Evolutionary conservation across 2,113 vertebrate genomes (phyloP).

Genomic region (Lutjanus erythropterus): DNA sequence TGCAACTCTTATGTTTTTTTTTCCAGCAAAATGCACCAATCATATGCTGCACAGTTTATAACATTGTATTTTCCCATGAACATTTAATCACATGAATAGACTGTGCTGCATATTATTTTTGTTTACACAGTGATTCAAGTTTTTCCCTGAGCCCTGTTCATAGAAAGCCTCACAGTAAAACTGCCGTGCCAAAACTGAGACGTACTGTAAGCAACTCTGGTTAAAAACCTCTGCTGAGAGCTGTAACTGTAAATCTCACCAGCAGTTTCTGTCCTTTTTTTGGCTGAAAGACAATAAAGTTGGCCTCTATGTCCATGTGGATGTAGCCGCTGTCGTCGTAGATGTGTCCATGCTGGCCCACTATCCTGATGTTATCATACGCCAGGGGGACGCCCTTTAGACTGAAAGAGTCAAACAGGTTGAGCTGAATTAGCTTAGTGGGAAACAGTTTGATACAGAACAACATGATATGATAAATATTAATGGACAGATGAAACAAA

Average conservation of each 20-base stretch:
- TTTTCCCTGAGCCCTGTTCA: neutral
- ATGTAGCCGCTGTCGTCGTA: constrained; percentile 93
- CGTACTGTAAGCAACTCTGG: neutral
- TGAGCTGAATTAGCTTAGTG: neutral
- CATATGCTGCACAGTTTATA: neutral
- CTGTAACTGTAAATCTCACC: constrained; percentile 80
- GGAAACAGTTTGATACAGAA: neutral
- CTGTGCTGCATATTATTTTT: neutral
- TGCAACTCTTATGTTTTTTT: too few species aligned
- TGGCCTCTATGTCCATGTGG: constrained; percentile 93
- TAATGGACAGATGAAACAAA: neutral
- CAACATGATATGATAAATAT: neutral
- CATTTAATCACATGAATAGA: neutral
- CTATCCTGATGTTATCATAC: constrained; percentile 90
- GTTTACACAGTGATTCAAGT: neutral
- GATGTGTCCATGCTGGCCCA: constrained; percentile 91
- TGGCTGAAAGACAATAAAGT: constrained; percentile 93
- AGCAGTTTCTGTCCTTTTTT: constrained; percentile 87
- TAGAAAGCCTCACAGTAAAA: neutral
- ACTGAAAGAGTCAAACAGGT: constrained; percentile 75
- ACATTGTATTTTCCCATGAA: neutral
- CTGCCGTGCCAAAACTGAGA: neutral
- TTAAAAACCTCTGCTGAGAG: neutral
- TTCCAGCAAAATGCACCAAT: too few species aligned
- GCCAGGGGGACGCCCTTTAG: constrained; percentile 93